Base-by-base conservation (phyloP, 1,140 invertebrate genomes). In the Notospermus geniculatus region DNA sequence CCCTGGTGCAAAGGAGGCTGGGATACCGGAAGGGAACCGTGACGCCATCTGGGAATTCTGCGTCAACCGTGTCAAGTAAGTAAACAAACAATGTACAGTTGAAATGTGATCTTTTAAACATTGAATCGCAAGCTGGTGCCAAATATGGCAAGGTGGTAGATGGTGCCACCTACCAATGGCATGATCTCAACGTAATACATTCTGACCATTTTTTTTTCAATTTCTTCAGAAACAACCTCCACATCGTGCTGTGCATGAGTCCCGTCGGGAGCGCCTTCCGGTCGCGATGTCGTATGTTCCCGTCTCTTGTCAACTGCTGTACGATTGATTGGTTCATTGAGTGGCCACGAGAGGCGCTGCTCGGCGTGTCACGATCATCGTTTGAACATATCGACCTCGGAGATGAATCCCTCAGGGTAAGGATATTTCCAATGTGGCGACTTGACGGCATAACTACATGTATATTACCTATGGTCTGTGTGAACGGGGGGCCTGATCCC, bases 221-320 rank as follows among this genome's bases (percentile, higher is more conserved):
- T 23, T 50, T 23, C 69, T 70, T 23, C 67, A 80, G 80, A 60
- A 81, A 79, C 62, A 83, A 83, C 64, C 69, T 83, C 15, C 81
- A 83, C 69, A 77, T 82, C 56, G 81, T 82, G 11, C 67, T 83
- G 59, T 81, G 77, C 64, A 82, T 83, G 81, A 79, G 76, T 65
- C 80, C 81, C 0, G 80, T 82, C 7, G 91, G 91, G 0, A 90
- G 91, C 76, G 86, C 89, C 0, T 95, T 94, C 76, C 85, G 89
- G 84, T 87, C 79, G 0, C 69, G 82, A 2, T 83, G 82, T 68
- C 73, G 80, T 46, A 83, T 82, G 80, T 83, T 83, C 64, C 82
- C 82, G 1, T 82, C 80, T 0, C 71, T 83, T 0, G 80, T 83
- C 1, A 83, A 83, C 71, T 82, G 81, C 63, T 82, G 81, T 65